These are phyloP conservation scores for Cyanoliseus patagonus DNA, from an alignment of 2,113 vertebrate species.

Conservation along the genomic window DNA sequence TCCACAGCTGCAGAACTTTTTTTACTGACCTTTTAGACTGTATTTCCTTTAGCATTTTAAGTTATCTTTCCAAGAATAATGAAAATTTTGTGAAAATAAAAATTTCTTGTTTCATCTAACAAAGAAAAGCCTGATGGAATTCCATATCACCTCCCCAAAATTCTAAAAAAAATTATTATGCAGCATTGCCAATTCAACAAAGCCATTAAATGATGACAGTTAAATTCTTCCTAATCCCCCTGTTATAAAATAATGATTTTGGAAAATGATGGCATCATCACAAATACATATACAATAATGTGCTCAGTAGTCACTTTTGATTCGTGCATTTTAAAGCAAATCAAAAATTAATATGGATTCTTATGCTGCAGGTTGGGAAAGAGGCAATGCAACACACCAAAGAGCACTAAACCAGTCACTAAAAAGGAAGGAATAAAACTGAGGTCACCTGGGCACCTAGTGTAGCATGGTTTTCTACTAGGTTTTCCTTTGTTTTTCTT, in stretches of 20 bases:
- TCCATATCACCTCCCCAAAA: background rate
- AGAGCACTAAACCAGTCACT: background rate
- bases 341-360: background rate
- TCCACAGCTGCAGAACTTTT: background rate
- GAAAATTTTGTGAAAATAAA: background rate
- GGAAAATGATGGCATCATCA: background rate
- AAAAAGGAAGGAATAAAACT: background rate
- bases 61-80: background rate
- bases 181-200: background rate
- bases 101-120: background rate
- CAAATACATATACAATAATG: background rate
- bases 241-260: background rate
- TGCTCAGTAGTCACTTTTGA: background rate
- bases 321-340: background rate
- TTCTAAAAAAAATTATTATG: background rate
- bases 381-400: background rate
- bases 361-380: background rate
- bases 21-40: background rate
- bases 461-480: background rate
- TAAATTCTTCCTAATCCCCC: background rate
- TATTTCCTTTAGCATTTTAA: background rate
- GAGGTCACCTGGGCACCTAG: background rate
- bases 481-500: background rate
- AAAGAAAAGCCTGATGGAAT: background rate
- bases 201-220: background rate